phyloP scores from a whole-genome alignment of 2,113 vertebrate genomes.

The Diadophis punctatus region DNA sequence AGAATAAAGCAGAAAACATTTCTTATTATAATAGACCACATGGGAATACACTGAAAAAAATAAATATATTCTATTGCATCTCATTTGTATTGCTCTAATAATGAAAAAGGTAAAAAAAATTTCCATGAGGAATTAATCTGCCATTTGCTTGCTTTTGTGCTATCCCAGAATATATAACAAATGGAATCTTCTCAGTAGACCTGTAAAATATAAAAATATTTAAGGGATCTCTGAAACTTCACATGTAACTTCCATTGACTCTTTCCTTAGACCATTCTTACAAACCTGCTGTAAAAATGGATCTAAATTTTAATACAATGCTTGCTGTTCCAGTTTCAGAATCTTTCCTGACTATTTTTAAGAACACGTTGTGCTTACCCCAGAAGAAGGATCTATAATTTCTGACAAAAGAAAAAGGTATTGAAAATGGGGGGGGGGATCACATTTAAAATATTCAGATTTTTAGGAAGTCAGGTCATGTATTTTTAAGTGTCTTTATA shows the following conservation, averaged over 20 bases:
- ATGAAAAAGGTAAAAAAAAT: not conserved
- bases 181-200: not conserved
- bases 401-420: not conserved
- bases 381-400: not conserved
- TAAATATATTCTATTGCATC: not conserved
- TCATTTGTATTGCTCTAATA: not conserved
- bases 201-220: not conserved
- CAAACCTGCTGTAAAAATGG: not conserved
- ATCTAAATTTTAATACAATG: not conserved
- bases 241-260: not conserved
- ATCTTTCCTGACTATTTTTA: not conserved
- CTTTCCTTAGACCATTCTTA: not conserved
- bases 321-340: not conserved
- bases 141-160: not conserved
- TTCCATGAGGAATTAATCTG: not conserved
- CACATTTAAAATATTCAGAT: not conserved
- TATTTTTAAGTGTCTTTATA: not conserved
- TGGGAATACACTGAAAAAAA: not conserved
- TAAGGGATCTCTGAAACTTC: not conserved
- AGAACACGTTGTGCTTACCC: not conserved
- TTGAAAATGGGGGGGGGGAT: not conserved
- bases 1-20: not conserved
- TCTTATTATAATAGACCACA: not conserved
- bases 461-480: not conserved
- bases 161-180: not conserved